Evolutionary conservation across 2,888 invertebrate species (phyloP).

Genomic region (Orchestes rusci): DNA sequence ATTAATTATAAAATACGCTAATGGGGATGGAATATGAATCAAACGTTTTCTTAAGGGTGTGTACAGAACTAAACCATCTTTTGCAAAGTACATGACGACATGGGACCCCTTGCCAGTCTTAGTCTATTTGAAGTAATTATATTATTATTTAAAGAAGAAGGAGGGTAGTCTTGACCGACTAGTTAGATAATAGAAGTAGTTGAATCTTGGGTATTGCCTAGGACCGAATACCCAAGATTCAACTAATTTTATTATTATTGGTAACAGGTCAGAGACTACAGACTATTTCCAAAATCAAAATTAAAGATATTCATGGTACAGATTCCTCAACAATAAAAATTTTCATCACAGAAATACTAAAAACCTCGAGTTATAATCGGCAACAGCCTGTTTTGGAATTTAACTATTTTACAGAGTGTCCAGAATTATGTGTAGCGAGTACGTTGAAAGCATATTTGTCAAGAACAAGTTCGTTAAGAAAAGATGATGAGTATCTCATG

Average conservation of each 20-base stretch:
- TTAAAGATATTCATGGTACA: neutral
- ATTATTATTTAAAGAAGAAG: too few species aligned
- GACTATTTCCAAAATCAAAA: neutral
- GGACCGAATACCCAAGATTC: neutral
- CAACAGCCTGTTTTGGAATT: neutral
- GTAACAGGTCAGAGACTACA: neutral
- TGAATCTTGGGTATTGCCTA: neutral
- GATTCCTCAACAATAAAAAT: neutral
- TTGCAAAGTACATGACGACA: neutral
- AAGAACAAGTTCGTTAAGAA: neutral
- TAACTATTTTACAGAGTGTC: neutral
- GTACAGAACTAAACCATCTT: neutral
- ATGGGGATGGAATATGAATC: neutral
- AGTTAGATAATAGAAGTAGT: too few species aligned
- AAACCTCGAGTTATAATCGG: neutral
- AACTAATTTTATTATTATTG: neutral
- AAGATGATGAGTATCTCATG: neutral
- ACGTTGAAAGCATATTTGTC: neutral
- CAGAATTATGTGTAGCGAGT: neutral
- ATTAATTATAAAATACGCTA: neutral
- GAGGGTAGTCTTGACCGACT: too few species aligned
- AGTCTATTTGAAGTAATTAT: neutral
- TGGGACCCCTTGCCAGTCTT: neutral
- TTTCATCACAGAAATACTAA: neutral
- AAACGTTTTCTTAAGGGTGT: neutral